A percentile compares a stretch with the other conserved stretches of the same genome.
These are phyloP conservation scores for Tachuris rubrigastra DNA, from an alignment of 2,113 vertebrate species.

Conservation along the genomic window DNA sequence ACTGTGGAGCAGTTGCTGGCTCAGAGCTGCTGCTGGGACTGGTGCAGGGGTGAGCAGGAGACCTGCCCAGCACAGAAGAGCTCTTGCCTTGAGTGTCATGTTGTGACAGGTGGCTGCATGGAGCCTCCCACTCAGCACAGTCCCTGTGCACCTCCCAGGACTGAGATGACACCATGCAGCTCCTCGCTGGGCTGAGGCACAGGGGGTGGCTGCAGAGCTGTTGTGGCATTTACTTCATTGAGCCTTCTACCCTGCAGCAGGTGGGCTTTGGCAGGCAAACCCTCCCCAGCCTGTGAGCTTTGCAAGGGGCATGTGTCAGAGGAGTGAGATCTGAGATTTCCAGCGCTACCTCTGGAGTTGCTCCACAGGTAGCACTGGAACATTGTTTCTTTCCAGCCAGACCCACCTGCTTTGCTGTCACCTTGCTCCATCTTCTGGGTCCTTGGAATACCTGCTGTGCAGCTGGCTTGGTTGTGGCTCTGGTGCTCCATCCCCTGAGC, in stretches of 20 bases:
- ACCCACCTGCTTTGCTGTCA: accelerated
- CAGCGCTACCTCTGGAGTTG: neutral
- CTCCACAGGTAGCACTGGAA: neutral
- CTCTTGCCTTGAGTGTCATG: accelerated
- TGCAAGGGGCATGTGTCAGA: accelerated
- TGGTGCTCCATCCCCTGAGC: accelerated
- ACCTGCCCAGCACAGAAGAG: neutral
- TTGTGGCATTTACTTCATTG: neutral
- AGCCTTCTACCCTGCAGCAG: neutral
- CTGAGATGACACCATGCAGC: neutral
- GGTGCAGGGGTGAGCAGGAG: neutral
- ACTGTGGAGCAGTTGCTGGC: neutral
- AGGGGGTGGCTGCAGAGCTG: neutral
- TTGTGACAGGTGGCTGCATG: neutral
- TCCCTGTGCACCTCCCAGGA: neutral
- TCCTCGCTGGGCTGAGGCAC: neutral
- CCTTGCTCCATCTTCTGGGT: accelerated
- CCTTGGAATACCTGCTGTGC: neutral
- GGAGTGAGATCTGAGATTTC: neutral
- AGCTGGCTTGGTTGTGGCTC: neutral
- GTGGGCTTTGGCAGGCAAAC: neutral
- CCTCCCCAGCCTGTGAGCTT: neutral
- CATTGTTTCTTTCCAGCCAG: neutral
- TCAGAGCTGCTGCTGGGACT: accelerated
- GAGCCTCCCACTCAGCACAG: neutral